Conservation (phyloP, 2,888 invertebrate species). For the Ophonus ardosiacus region DNA sequence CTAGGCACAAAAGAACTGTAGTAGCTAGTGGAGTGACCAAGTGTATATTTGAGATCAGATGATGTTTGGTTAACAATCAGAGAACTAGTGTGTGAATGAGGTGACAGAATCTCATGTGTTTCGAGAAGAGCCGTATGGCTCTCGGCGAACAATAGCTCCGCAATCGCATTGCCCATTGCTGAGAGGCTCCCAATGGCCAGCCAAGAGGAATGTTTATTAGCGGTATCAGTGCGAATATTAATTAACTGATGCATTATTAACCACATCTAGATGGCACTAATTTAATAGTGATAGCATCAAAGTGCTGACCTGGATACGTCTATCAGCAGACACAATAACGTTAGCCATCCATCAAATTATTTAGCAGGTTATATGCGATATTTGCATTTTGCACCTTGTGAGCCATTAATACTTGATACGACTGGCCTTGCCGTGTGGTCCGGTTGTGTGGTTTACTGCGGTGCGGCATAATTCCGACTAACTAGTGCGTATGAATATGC, state of each 20-base stretch:
- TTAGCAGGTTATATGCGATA: constrained; percentile 50
- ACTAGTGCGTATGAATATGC: not conserved
- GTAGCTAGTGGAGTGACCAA: not conserved
- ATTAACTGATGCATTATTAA: constrained; percentile 64
- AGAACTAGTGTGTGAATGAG: not conserved
- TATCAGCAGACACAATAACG: constrained; percentile 47
- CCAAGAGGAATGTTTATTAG: constrained; percentile 62
- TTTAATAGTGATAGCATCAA: constrained; percentile 63
- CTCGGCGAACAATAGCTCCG: constrained; percentile 17
- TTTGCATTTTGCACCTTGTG: constrained; percentile 45
- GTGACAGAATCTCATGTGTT: not conserved
- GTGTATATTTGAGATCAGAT: not conserved
- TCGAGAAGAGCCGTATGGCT: not conserved
- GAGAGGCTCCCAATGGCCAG: constrained; percentile 8
- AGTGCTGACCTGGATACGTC: constrained; percentile 62
- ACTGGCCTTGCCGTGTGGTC: not conserved
- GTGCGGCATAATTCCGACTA: not conserved
- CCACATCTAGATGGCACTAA: constrained; percentile 63
- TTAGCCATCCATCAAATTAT: constrained; percentile 58
- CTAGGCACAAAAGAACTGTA: no score
- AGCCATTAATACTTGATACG: constrained; percentile 23
- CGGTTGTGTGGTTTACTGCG: not conserved
- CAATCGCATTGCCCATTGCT: not conserved
- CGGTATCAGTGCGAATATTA: constrained; percentile 61
- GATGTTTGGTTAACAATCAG: not conserved